Percentiles rank a stretch among this genome's conserved stretches.
Conservation (phyloP, 2,113 vertebrate genomes). For the Eretmochelys imbricata region DNA sequence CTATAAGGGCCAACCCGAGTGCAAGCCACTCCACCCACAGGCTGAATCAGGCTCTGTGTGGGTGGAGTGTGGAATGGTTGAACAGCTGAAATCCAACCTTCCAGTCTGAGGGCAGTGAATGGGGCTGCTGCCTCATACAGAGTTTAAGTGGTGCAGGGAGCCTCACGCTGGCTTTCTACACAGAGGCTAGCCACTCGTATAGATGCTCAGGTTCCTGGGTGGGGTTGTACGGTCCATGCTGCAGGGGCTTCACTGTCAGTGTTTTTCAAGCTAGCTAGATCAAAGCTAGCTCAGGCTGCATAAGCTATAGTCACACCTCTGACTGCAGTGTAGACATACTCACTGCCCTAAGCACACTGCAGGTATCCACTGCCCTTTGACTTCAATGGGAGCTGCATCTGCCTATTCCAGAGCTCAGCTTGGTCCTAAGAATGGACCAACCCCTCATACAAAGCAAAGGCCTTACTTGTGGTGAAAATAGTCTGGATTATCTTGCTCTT, state of each 20-base stretch:
- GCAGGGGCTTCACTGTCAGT: background rate
- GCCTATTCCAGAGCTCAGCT: background rate
- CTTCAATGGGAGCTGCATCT: background rate
- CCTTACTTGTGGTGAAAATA: constrained; percentile 91
- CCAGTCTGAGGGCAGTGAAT: rapidly evolving
- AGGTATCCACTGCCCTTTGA: background rate
- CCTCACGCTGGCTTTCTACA: background rate
- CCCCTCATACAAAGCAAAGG: background rate
- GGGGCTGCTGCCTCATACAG: background rate
- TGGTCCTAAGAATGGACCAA: background rate
- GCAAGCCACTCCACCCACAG: background rate
- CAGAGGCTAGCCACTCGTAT: background rate
- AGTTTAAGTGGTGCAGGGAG: background rate
- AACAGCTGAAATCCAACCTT: background rate
- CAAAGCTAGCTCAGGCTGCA: too few species aligned
- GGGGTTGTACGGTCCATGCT: background rate
- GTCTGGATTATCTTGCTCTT: constrained; percentile 87
- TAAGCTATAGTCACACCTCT: too few species aligned
- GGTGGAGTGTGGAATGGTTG: background rate
- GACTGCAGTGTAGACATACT: background rate
- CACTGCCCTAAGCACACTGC: background rate
- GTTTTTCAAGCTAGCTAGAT: too few species aligned
- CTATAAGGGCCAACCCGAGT: background rate
- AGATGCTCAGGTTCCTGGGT: background rate
- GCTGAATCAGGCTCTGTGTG: background rate